Evolutionary conservation across 2,113 vertebrate genomes (phyloP), one percentile per base, ranked within the genome.

Genomic region (Hippolais icterina): DNA sequence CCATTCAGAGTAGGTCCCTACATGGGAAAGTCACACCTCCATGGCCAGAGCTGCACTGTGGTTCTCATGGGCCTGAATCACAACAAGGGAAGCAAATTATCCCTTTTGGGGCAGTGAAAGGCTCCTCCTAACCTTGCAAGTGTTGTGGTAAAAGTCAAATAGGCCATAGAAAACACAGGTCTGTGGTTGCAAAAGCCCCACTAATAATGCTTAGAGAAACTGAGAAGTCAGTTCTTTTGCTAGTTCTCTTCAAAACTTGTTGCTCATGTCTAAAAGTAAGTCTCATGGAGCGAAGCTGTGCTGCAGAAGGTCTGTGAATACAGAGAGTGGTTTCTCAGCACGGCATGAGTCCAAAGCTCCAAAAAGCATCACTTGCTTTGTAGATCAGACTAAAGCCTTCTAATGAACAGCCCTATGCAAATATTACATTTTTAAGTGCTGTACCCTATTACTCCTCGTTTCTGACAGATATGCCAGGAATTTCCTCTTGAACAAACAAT

Each of bases 401-500:
- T 56, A 19, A 70, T 66, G 60, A 90, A 33, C 27, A 65, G 27
- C 31, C 11, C 54, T 44, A 8, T 42, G 37, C 68, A 88, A 86
- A 80, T 70, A 83, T 5, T 59, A 33, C 35, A 28, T 92, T 88
- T 86, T 90, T 23, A 78, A 68, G 68, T 25, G 37, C 33, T 57
- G 52, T 68, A 76, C 47, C 6, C 11, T 91, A 24, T 71, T 44
- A 21, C 41, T 76, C 31, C 53, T 94, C 41, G 2, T 92, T 92
- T 95, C 65, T 96, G 85, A 81, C 92, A 95, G 93, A 93, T 71
- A 90, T 39, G 83, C 69, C 72, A 63, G 66, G 90, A 95, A 95
- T 94, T 96, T 91, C 93, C 76, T 87, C 90, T 94, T 84, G 83
- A 56, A 39, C 72, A 91, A 89, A 91, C 91, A 93, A 90, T 85